Evolutionary conservation across 2,797 vertebrate genomes (phyloP), one percentile per base, ranked within the genome.

Genomic region (Cetoscarus ocellatus): DNA sequence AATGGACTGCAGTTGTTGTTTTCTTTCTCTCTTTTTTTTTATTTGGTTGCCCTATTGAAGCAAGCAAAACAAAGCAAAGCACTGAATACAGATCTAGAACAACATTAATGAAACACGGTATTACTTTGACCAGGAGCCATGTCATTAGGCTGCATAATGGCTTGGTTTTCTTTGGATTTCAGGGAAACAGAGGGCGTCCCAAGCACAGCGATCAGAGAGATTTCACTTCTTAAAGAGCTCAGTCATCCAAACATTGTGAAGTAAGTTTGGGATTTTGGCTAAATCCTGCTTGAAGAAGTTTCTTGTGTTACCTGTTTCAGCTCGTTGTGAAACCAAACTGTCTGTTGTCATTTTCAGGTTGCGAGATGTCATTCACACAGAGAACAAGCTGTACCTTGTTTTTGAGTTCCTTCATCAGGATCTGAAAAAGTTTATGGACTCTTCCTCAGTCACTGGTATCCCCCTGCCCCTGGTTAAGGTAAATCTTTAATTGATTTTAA

Each of bases 371-470:
- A 98, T 99, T 89, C 97, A 99, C 92, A 98, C 97, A 0, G 97
- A 99, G 88, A 98, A 98, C 92, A 99, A 99, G 80, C 96, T 98
- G n/a, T 99, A 99, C 89, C 93, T 99, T 73, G 97, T 99, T n/a
- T 99, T 99, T 86, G 98, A 99, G 88, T 99, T 98, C 86, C 95
- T 99, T 63, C 95, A 99, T 83, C 97, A 98, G 86, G 97, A 99
- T 90, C 95, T 99, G 2, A 98, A 99, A 89, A 99, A 98, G 90
- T 98, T 97, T 86, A 99, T 99, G 97, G 97, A 99, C 88, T 95
- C 96, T 0, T 95, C 96, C 10, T 92, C 95, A 2, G 91, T 98
- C 54, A 90, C 91, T 8, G 97, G 97, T 19, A 95, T 99, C 64
- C 94, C 97, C 0, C 91, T 98, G 75, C 96, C 97, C 3, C 95